Evolutionary conservation across 2,888 invertebrate species (phyloP), one percentile per base, ranked within the genome.

Genomic region (Aphodius sticticus): DNA sequence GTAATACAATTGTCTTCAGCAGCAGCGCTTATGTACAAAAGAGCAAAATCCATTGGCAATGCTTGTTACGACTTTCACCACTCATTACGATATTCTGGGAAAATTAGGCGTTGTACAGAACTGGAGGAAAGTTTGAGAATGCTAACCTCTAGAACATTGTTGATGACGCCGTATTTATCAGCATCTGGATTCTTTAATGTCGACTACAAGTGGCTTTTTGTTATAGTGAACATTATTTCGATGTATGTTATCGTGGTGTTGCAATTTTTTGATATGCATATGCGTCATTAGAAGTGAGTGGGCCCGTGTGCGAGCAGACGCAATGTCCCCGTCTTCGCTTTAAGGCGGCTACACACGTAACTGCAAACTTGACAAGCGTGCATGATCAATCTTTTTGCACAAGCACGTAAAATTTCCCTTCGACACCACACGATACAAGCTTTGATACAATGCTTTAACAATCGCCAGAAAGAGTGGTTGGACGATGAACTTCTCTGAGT

Each of bases 121-220:
- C 9, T 16, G 1, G 71, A 71, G 7, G 70, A 36, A 37, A 15
- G 15, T 15, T 72, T 77, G 9, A 38, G 16, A 36, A 16, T 26
- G 36, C n/a, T 77, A 6, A 38, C 16, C 12, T 71, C 77, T 6
- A 70, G 53, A 37, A 37, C 38, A n/a, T 16, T 71, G 36, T 14
- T 77, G 16, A 16, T 37, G 37, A 70, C 70, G 16, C n/a, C 38
- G 5, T n/a, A 14, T 7, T 70, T 77, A 16, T 15, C 38, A 9
- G 70, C 71, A 16, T 53, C 26, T 15, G 71, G 71, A 16, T 77
- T 77, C 6, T 77, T 70, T 16, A 26, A 72, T 7, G 15, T 77
- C 4, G 70, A 38, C 71, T 71, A 70, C 26, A 70, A 70, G 16
- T 77, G 77, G 77, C 14, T 77, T 36, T 77, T 77, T 77, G 36